Percentiles rank a stretch among this genome's conserved stretches.
Evolutionary conservation across 1,140 invertebrate genomes (phyloP).

Genomic region (Leptinotarsa texana): DNA sequence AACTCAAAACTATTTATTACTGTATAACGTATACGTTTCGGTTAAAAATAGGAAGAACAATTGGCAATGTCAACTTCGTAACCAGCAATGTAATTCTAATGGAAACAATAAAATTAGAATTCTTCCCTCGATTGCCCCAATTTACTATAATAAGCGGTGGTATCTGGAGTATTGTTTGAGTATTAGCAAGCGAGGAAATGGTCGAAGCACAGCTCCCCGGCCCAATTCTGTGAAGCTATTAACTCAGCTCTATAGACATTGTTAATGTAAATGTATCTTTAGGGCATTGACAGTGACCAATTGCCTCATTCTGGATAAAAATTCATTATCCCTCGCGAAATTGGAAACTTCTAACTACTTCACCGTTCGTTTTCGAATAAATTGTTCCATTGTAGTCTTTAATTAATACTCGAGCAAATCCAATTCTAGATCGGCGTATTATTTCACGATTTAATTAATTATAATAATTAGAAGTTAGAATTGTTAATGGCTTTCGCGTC

Average conservation of each 20-base stretch:
- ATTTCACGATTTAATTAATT: slow-evolving; percentile 43
- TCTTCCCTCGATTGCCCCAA: slow-evolving; percentile 36
- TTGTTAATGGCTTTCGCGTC: slow-evolving; percentile 14
- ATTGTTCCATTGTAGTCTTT: slow-evolving; percentile 52
- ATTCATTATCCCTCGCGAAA: slow-evolving; percentile 54
- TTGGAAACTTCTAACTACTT: slow-evolving; percentile 51
- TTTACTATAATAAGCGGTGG: slow-evolving; percentile 37
- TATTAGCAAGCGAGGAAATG: slow-evolving; percentile 38
- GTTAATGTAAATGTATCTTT: slow-evolving; percentile 55
- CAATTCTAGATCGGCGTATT: slow-evolving; percentile 45
- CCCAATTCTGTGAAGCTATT: slow-evolving; percentile 50
- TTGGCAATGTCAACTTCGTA: no score
- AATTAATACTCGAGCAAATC: slow-evolving; percentile 47
- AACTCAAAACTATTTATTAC: no score
- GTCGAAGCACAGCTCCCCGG: slow-evolving; percentile 21
- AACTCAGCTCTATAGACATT: slow-evolving; percentile 53
- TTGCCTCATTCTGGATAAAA: slow-evolving; percentile 54
- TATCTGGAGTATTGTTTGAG: slow-evolving; percentile 35
- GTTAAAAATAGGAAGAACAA: no score
- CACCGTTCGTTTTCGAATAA: slow-evolving; percentile 44
- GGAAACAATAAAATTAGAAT: slow-evolving; percentile 11
- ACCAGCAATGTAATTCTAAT: not conserved
- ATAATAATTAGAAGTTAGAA: slow-evolving; percentile 39
- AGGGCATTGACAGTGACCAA: slow-evolving; percentile 55
- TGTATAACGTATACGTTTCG: no score